Base-by-base conservation (phyloP, 2,113 vertebrate species). In the Trichechus manatus region DNA sequence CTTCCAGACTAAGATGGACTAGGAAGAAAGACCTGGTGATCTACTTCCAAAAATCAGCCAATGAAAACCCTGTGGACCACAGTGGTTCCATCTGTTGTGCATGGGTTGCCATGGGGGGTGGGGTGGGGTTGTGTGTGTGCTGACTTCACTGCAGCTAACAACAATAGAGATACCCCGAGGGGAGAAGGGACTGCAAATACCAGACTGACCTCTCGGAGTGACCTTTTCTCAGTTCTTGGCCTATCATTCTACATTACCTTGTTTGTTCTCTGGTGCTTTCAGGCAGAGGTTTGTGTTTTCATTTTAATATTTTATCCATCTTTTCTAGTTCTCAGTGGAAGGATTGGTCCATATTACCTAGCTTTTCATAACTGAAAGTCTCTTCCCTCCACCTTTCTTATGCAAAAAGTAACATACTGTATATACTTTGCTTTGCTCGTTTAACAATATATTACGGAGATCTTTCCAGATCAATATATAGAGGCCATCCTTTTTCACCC, bases 301-400 rank as follows among this genome's bases (percentile, higher is more conserved):
- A 25, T 81, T 53, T 86, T 50, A 66, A 81, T 93, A 47, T 75
- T 96, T 89, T 53, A 81, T 63, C n/a, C 70, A 22, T 56, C 6
- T 56, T 87, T 44, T 63, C 64, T 75, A 85, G 74, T 87, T 91
- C 27, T 87, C 23, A 93, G 59, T 85, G 44, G 53, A 56, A 87
- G 36, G n/a, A 10, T 81, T 77, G 53, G 39, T 87, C 36, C 39
- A 82, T 29, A 70, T 85, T 94, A 84, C 25, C 82, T 93, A 36
- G 74, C 81, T 80, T 61, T 11, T 33, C 31, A 9, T 75, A 77
- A 81, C 15, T 20, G 6, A 6, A 91, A 74, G 39, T 85, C 7
- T 27, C 33, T 96, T 93, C 87, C 19, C 17, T 88, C 31, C 22
- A 74, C 19, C 27, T 86, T 96, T 89, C 50, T 84, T 79, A 81